These are phyloP conservation scores for Napeogenes inachia DNA, from an alignment of 2,888 invertebrate species.

Conservation along the genomic window DNA sequence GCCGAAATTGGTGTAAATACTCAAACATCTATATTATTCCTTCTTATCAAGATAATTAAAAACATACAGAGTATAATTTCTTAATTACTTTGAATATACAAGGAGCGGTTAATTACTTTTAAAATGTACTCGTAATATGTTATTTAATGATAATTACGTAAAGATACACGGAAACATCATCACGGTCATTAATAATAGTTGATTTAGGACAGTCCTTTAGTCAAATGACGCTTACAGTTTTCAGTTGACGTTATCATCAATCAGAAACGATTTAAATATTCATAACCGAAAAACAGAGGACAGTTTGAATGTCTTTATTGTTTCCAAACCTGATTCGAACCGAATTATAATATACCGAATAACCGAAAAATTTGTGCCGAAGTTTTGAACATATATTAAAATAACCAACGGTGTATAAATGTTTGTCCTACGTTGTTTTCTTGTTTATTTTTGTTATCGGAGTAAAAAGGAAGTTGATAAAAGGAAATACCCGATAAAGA, in stretches of 20 bases:
- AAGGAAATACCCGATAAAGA: too few species aligned
- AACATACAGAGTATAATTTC: background rate
- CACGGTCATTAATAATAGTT: conserved; percentile 13
- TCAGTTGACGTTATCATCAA: background rate
- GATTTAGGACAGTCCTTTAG: conserved; percentile 14
- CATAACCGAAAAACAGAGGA: background rate
- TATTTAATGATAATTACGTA: background rate
- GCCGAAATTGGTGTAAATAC: conserved; percentile 19
- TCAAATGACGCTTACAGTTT: conserved; percentile 8
- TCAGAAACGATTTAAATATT: background rate
- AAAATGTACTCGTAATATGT: background rate
- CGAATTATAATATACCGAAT: too few species aligned
- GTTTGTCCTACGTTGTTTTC: too few species aligned
- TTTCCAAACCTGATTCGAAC: background rate
- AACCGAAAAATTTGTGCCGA: too few species aligned
- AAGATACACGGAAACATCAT: background rate
- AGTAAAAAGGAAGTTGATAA: too few species aligned
- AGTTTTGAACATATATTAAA: too few species aligned
- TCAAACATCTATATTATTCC: background rate
- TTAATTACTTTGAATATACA: background rate
- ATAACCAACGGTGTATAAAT: background rate
- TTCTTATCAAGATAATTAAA: background rate
- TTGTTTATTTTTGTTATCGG: too few species aligned
- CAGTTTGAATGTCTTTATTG: background rate
- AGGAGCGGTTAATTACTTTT: background rate